Percentiles rank a stretch among this genome's conserved stretches.
Conservation (phyloP, 2,888 invertebrate genomes). For the Cephus spinipes region DNA sequence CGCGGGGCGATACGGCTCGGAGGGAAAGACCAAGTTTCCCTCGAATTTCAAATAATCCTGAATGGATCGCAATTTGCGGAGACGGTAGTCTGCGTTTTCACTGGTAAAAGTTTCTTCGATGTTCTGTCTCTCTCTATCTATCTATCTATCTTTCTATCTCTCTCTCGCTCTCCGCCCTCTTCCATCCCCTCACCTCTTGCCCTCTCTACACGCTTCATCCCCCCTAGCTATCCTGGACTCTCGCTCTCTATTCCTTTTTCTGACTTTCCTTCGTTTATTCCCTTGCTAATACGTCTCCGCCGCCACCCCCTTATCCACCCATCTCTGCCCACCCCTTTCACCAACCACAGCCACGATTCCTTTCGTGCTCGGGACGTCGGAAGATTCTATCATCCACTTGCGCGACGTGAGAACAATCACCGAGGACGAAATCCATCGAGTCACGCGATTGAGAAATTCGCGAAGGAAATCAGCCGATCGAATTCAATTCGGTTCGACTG, state of each 20-base stretch:
- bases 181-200: no score
- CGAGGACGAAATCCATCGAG: background rate
- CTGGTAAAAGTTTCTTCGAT: constrained; percentile 32
- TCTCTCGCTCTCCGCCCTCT: no score
- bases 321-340: background rate
- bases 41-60: constrained; percentile 59
- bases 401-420: background rate
- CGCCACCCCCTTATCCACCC: background rate
- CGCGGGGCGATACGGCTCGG: no score
- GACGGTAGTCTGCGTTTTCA: constrained; percentile 42
- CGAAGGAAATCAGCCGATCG: background rate
- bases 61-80: constrained; percentile 60
- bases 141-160: no score
- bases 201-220: background rate
- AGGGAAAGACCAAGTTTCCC: constrained; percentile 39
- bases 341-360: background rate
- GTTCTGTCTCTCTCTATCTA: no score
- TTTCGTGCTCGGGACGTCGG: constrained; percentile 1
- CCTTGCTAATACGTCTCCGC: background rate
- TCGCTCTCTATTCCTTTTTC: background rate
- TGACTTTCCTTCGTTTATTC: background rate
- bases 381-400: background rate
- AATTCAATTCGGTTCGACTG: background rate
- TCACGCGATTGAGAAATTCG: constrained; percentile 1
- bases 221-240: background rate